phyloP scores from a whole-genome alignment of 2,888 invertebrate genomes.

The Trachelus tabidus region DNA sequence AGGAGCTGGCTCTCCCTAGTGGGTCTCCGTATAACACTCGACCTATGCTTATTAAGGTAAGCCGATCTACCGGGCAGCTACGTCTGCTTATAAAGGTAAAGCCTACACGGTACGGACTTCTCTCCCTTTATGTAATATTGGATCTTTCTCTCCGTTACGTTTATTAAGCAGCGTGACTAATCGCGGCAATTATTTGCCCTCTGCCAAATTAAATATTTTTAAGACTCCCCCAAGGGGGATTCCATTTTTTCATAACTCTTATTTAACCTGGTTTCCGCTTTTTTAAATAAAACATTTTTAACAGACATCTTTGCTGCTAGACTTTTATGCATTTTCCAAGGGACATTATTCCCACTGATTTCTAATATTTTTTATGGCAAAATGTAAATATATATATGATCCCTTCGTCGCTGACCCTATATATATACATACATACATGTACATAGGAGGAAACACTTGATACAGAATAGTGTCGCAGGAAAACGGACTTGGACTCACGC shows the following conservation, averaged over 20 bases:
- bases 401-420: no score
- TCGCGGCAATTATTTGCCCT: neutral
- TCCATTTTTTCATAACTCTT: neutral
- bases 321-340: neutral
- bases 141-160: slow-evolving; percentile 9
- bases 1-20: neutral
- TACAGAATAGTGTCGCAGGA: neutral
- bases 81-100: slow-evolving; percentile 10
- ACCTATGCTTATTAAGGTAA: slow-evolving; percentile 63
- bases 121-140: neutral
- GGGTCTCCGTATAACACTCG: slow-evolving; percentile 11
- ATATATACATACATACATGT: neutral
- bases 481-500: neutral
- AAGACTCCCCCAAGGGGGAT: neutral
- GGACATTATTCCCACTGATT: neutral
- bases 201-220: neutral
- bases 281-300: neutral
- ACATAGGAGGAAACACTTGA: neutral
- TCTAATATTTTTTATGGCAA: neutral
- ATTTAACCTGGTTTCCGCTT: neutral
- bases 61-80: slow-evolving; percentile 50
- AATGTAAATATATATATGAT: neutral
- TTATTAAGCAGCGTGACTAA: neutral
- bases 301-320: neutral
- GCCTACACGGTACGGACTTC: neutral